Base-by-base conservation (phyloP, 2,113 vertebrate genomes). In the Pseudopipra pipra region DNA sequence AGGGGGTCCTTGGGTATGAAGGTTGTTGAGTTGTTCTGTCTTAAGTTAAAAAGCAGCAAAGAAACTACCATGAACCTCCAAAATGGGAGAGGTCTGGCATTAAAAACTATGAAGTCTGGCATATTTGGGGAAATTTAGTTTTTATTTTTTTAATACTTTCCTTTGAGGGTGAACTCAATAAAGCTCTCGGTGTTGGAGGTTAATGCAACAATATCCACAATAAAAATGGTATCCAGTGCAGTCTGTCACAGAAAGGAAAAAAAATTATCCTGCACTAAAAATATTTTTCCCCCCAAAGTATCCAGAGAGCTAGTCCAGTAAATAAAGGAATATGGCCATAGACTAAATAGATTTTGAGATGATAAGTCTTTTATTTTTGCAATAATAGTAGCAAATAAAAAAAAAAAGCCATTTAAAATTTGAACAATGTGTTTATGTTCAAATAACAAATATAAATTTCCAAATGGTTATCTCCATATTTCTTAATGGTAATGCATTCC, bases 391-490 rank as follows among this genome's bases (percentile, higher is more conserved):
- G 73, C 88, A 90, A 83, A 63, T 43, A 63, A 37, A 17, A 39
- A 39, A 39, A 39, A 85, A 85, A 92, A 82, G 33, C 55, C 55
- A 44, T 93, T 96, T 72, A 67, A 95, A 91, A 93, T 76, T 47
- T n/a, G 76, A 94, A 93, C 90, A 91, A 63, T 80, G 65, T 95
- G 85, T 91, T 95, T 80, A 78, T 14, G 8, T 67, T 94, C 68
- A 67, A 65, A 93, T 95, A 96, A 93, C 63, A 95, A 88, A 92
- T 91, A 90, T 67, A 93, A 86, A 94, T 97, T 96, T 94, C 90
- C 65, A 46, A 87, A 76, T 61, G 65, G 68, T 92, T 94, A 92
- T 96, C 83, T 95, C 80, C 25, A 2, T 87, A 78, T 87, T 93
- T 96, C 86, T 79, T 91, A 89, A 93, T 84, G 71, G 74, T 93